These are phyloP conservation scores for Nomada fucata DNA, from an alignment of 2,888 invertebrate species.

Conservation along the genomic window DNA sequence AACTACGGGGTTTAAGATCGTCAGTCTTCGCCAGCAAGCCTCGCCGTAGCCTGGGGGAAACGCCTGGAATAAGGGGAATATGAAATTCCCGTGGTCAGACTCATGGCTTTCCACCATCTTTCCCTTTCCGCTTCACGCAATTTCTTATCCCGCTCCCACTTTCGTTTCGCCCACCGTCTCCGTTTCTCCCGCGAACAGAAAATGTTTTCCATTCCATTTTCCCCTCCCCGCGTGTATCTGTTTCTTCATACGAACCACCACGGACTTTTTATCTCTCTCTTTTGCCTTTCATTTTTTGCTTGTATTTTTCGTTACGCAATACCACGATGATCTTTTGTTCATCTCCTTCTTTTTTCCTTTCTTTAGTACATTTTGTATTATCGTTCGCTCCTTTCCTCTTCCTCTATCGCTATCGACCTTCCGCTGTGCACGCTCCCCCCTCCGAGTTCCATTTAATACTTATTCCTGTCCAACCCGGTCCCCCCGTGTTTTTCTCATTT, in stretches of 20 bases:
- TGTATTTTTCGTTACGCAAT: background rate
- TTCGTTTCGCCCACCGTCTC: background rate
- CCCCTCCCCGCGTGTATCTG: background rate
- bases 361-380: slow-evolving; percentile 16
- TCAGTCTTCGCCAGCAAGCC: slow-evolving; percentile 21
- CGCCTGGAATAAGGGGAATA: slow-evolving; percentile 58
- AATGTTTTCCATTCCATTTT: slow-evolving; percentile 5
- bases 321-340: background rate
- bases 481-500: slow-evolving; percentile 33
- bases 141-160: background rate
- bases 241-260: slow-evolving; percentile 17
- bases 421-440: slow-evolving; percentile 8
- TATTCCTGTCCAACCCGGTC: slow-evolving; percentile 12
- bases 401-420: slow-evolving; percentile 24
- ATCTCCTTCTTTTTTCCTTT: background rate
- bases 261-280: background rate
- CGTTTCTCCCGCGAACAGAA: background rate
- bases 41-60: slow-evolving; percentile 22
- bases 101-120: slow-evolving; percentile 54
- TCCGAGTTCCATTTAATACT: slow-evolving; percentile 45
- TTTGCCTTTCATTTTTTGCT: background rate
- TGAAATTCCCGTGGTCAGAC: slow-evolving; percentile 65
- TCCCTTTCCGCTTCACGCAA: no score
- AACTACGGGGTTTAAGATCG: slow-evolving; percentile 71
- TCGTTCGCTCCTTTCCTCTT: background rate